phyloP scores from a whole-genome alignment of 1,140 invertebrate species.

The Hyles vespertilio region DNA sequence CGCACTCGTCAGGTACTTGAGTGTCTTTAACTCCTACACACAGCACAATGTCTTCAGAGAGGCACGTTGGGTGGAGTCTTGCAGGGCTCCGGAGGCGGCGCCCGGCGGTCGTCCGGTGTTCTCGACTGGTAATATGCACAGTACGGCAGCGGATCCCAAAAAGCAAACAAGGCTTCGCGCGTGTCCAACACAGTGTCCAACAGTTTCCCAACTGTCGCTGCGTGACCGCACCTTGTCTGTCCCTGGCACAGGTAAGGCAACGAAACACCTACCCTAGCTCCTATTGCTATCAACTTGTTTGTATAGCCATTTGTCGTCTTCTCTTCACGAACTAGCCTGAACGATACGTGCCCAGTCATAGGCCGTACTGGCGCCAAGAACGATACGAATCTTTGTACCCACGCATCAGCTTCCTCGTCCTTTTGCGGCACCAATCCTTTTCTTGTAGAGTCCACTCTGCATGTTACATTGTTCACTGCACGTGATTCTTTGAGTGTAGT shows the following conservation, averaged over 20 bases:
- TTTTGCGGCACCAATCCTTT: constrained; percentile 82
- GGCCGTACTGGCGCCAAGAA: constrained; percentile 77
- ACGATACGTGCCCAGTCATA: constrained; percentile 86
- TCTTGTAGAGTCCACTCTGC: constrained; percentile 80
- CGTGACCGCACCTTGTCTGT: constrained; percentile 75
- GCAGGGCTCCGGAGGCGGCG: constrained; percentile 55
- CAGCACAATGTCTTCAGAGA: constrained; percentile 55
- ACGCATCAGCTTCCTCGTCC: constrained; percentile 80
- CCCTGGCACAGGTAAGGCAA: constrained; percentile 87
- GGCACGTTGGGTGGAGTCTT: constrained; percentile 66
- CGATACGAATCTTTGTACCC: constrained; percentile 83
- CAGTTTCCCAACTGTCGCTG: constrained; percentile 76
- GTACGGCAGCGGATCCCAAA: constrained; percentile 89
- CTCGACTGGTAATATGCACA: constrained; percentile 89
- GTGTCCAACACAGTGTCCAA: constrained; percentile 83
- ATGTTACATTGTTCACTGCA: constrained; percentile 87
- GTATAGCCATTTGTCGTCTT: constrained; percentile 50
- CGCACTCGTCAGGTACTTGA: constrained; percentile 69
- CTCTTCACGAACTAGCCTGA: constrained; percentile 79
- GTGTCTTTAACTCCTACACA: constrained; percentile 62
- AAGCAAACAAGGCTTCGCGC: constrained; percentile 85
- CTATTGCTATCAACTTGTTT: constrained; percentile 75
- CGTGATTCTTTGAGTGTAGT: constrained; percentile 86
- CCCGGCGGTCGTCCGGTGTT: constrained; percentile 76
- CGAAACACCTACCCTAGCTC: constrained; percentile 84